Conservation (phyloP, 2,113 vertebrate genomes). For the Periophthalmus modestus region DNA sequence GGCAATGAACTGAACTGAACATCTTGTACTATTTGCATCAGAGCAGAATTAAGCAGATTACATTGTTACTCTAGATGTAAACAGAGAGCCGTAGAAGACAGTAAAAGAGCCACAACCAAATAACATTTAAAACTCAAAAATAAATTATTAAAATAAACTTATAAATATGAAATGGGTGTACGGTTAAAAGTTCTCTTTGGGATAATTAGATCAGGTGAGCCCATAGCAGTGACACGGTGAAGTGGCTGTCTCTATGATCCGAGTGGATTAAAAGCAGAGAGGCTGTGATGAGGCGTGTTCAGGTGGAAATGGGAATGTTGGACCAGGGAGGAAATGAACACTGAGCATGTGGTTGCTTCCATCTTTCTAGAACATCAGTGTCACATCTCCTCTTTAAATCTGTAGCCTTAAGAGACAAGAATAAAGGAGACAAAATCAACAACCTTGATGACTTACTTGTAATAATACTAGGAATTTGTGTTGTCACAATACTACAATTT, state of each 20-base stretch:
- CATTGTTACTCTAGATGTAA: slow-evolving; percentile 26
- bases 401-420: slow-evolving; percentile 5
- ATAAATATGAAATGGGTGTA: slow-evolving; percentile 60
- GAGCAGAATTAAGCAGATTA: slow-evolving; percentile 16
- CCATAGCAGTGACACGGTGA: slow-evolving; percentile 21
- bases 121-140: slow-evolving; percentile 53
- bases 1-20: slow-evolving; percentile 17
- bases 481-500: background rate
- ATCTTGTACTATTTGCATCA: background rate
- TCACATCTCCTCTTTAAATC: slow-evolving; percentile 27
- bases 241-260: slow-evolving; percentile 46
- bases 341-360: slow-evolving; percentile 15
- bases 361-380: slow-evolving; percentile 16
- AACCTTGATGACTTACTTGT: background rate
- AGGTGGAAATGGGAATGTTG: slow-evolving; percentile 16
- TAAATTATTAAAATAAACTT: slow-evolving; percentile 53
- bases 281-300: slow-evolving; percentile 37
- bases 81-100: slow-evolving; percentile 40
- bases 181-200: slow-evolving; percentile 56
- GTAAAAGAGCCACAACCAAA: slow-evolving; percentile 30
- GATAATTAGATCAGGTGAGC: slow-evolving; percentile 23
- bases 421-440: slow-evolving; percentile 7
- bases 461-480: too few species aligned
- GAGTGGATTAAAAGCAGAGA: slow-evolving; percentile 56
- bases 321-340: slow-evolving; percentile 15